Percentiles rank a stretch among this genome's conserved stretches.
Conservation (phyloP, 2,888 invertebrate genomes). For the Athetis lepigone region DNA sequence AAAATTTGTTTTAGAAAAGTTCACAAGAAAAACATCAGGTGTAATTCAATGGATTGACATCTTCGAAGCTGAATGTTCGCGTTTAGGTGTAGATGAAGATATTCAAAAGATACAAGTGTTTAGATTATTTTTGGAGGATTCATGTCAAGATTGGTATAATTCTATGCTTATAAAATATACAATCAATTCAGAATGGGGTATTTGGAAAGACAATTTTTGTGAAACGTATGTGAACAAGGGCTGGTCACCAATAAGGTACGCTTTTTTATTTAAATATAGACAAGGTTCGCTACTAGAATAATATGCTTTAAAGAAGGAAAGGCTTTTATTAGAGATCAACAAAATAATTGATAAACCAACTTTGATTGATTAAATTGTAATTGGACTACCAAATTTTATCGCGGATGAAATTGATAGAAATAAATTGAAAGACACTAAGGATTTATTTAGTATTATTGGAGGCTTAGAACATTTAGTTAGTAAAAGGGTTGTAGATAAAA, state of each 20-base stretch:
- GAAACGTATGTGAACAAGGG: constrained; percentile 2
- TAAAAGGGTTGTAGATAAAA: constrained; percentile 2
- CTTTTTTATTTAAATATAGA: background rate
- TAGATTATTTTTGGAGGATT: background rate
- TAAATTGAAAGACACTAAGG: background rate
- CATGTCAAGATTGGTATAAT: background rate
- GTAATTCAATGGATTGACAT: background rate
- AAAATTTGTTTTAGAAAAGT: background rate
- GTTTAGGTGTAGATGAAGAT: background rate
- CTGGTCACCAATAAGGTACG: constrained; percentile 10
- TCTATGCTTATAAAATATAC: constrained; percentile 5
- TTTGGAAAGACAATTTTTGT: background rate
- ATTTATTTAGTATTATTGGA: background rate
- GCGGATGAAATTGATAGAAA: constrained; percentile 7
- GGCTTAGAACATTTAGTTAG: background rate
- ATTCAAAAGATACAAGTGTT: background rate
- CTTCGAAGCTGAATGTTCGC: constrained; percentile 1
- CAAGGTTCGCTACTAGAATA: background rate
- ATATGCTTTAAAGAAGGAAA: constrained; percentile 14
- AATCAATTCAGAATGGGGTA: background rate
- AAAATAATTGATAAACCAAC: background rate
- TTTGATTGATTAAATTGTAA: constrained; percentile 1
- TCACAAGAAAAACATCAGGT: background rate
- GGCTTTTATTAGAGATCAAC: background rate
- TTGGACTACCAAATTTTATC: constrained; percentile 1